Conservation (phyloP, 2,888 invertebrate genomes). For the Tromatobia lineatoria region DNA sequence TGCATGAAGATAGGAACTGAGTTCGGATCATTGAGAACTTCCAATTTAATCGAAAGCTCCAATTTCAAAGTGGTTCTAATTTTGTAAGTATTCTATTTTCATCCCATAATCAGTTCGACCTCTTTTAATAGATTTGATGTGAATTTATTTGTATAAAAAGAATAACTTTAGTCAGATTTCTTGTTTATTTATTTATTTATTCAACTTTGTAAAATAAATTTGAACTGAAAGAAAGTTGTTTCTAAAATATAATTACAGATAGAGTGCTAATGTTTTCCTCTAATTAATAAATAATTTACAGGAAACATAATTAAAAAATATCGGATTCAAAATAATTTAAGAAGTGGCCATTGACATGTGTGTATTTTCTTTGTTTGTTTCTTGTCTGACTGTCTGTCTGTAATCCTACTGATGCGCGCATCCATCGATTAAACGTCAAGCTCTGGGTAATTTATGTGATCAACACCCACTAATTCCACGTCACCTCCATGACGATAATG, state of each 20-base stretch:
- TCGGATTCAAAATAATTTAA: background rate
- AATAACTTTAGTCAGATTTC: too few relatives aligned
- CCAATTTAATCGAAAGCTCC: background rate
- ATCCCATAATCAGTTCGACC: background rate
- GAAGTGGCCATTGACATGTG: background rate
- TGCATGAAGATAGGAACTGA: too few relatives aligned
- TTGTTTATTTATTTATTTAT: too few relatives aligned
- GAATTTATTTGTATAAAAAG: too few relatives aligned
- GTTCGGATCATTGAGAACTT: too few relatives aligned
- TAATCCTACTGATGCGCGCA: background rate
- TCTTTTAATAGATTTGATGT: background rate
- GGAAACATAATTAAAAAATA: background rate
- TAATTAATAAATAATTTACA: background rate
- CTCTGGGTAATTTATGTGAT: background rate
- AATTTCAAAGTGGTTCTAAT: background rate
- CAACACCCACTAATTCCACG: slow-evolving; percentile 5
- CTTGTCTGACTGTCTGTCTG: too few relatives aligned
- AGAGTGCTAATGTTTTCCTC: background rate
- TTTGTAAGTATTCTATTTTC: background rate
- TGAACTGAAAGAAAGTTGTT: background rate
- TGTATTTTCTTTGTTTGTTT: background rate
- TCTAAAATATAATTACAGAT: background rate
- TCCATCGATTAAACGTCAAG: background rate
- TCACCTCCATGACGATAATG: background rate
- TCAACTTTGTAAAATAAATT: too few relatives aligned